Conservation (phyloP, 2,797 vertebrate genomes). For the Neomorphus geoffroyi region DNA sequence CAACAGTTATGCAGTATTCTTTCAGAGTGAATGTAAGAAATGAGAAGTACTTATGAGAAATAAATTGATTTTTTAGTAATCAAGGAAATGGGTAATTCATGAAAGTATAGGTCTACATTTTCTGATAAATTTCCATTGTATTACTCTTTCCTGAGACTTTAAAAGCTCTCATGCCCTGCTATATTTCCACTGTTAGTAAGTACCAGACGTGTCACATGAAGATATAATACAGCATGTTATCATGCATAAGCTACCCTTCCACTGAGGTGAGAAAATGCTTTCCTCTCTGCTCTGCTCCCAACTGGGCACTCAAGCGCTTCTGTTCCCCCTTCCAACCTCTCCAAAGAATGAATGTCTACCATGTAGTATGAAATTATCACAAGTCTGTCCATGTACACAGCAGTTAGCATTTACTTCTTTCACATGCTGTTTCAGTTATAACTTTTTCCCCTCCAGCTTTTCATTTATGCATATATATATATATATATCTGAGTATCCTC, state of each 20-base stretch:
- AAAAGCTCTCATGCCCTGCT: neutral
- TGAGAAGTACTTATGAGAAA: constrained; percentile 54
- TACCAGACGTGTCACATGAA: neutral
- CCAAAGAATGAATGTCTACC: neutral
- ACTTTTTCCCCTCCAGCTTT: neutral
- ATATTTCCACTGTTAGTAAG: neutral
- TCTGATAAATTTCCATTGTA: constrained; percentile 6
- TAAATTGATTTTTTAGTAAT: constrained; percentile 57
- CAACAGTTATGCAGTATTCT: constrained; percentile 30
- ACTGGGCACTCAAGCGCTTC: neutral
- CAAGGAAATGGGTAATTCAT: constrained; percentile 29
- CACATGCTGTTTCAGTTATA: neutral
- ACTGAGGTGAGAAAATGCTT: neutral
- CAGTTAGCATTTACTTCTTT: neutral
- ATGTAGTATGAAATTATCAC: neutral
- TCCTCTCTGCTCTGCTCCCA: neutral
- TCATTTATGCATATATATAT: neutral
- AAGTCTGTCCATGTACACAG: neutral
- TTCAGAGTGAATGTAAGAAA: constrained; percentile 14
- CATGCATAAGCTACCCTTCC: neutral
- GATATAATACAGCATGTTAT: neutral
- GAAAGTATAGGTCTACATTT: constrained; percentile 53
- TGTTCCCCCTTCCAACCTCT: neutral
- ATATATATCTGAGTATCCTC: too few species aligned
- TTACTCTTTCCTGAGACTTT: neutral